A percentile compares a stretch with the other conserved stretches of the same genome.
These are phyloP conservation scores for Lepus americanus DNA, from an alignment of 2,113 vertebrate genomes.

Conservation along the genomic window DNA sequence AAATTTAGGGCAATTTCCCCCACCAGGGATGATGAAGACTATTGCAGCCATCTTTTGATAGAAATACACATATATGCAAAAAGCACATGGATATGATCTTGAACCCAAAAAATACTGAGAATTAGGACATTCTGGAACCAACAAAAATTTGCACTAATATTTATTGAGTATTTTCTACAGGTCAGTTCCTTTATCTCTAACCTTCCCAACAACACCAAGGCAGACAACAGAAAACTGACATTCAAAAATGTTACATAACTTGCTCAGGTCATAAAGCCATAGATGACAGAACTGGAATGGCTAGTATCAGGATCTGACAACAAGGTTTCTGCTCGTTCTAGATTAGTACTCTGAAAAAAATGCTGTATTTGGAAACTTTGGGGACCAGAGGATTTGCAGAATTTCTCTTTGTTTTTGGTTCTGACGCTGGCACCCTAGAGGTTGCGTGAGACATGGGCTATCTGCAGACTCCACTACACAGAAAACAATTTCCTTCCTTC, in stretches of 20 bases:
- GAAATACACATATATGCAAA: neutral
- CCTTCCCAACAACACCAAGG: slow-evolving; percentile 44
- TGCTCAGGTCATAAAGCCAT: slow-evolving; percentile 17
- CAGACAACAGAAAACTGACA: slow-evolving; percentile 53
- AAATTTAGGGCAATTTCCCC: slow-evolving; percentile 55
- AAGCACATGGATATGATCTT: slow-evolving; percentile 44
- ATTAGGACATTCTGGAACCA: slow-evolving; percentile 26
- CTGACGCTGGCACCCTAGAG: slow-evolving; percentile 32
- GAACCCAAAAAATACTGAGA: slow-evolving; percentile 34
- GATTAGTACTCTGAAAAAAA: neutral
- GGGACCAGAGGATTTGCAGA: neutral
- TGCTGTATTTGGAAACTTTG: slow-evolving; percentile 16
- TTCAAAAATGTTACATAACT: slow-evolving; percentile 70
- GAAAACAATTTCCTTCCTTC: neutral
- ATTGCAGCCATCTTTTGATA: neutral
- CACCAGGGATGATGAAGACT: slow-evolving; percentile 41
- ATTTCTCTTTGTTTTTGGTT: slow-evolving; percentile 51
- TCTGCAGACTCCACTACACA: neutral
- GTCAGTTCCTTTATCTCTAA: neutral
- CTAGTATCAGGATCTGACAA: neutral
- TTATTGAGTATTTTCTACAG: slow-evolving; percentile 5
- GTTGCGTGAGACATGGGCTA: slow-evolving; percentile 15
- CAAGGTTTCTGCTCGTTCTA: slow-evolving; percentile 41
- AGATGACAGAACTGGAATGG: slow-evolving; percentile 39
- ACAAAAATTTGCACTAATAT: slow-evolving; percentile 32